Evolutionary conservation across 92 coral and sea anemone species (phyloP), one percentile per base, ranked within the genome.

Genomic region (Anthopleura xanthogrammica): DNA sequence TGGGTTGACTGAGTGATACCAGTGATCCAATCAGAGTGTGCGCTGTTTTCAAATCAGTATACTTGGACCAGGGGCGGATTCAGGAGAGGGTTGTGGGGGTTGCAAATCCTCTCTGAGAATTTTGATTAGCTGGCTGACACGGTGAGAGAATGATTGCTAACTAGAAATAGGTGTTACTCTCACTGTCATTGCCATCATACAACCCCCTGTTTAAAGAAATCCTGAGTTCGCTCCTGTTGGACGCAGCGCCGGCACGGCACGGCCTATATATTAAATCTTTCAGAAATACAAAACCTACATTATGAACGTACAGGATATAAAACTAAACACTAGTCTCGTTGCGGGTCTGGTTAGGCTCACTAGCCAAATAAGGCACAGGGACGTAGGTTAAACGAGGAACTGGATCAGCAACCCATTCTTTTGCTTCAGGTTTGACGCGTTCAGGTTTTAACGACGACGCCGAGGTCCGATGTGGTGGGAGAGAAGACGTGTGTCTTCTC

Each of bases 281-380:
- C 74, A 22, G 29, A 2, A 16, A 68, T 36, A 68, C 6, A 24
- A 23, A 64, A 64, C 24, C 71, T 19, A 72, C 77, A 29, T 29
- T 72, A 29, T 3, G 50, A 46, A 5, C 12, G 48, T 5, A 64
- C 7, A 39, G 12, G 29, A 1, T 75, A 19, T 17, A 12, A 48
- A 12, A 50, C 50, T 81, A 93, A 2, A 94, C 95, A 77, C 98
- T 91, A 10, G 98, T 94, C 87, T 94, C 98, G 71, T 77, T 87
- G 48, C 89, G 93, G 5, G 83, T 50, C 52, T 87, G 79, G 11
- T 66, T 52, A 9, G 71, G 60, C 52, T 70, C 77, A 65, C 80
- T 86, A 58, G 86, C 83, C 29, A 96, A 72, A 73, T 97, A 95
- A 12, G 99, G 98, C 13, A 97, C 82, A 14, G 99, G 94, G n/a